Evolutionary conservation across 2,113 vertebrate species (phyloP).

Genomic region (Sterna hirundo): DNA sequence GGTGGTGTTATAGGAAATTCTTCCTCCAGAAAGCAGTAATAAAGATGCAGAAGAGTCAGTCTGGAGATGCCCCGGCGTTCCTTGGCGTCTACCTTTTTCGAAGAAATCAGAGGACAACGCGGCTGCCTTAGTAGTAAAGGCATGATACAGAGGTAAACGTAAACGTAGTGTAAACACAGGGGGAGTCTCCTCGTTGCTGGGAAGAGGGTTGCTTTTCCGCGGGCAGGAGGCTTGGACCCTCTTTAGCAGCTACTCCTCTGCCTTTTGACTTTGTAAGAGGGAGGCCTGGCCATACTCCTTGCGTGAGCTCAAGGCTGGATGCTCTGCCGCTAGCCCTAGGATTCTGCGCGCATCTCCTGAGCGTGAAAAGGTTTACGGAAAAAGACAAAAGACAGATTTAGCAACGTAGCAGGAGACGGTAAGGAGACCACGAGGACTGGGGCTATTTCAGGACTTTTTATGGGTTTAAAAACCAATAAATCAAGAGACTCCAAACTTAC

Average conservation of each 20-base stretch:
- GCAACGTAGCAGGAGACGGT: not conserved
- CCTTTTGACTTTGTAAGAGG: not conserved
- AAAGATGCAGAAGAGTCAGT: not conserved
- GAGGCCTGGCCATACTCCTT: not conserved
- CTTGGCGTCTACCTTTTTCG: not conserved
- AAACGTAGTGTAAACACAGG: not conserved
- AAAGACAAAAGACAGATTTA: not conserved
- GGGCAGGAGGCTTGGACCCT: not conserved
- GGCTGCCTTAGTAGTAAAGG: not conserved
- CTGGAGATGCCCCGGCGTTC: not conserved
- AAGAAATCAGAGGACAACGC: not conserved
- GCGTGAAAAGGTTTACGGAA: too few species aligned
- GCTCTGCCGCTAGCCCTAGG: not conserved
- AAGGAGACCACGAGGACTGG: not conserved
- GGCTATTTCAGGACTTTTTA: not conserved
- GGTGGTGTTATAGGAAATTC: not conserved
- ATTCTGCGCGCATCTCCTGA: not conserved
- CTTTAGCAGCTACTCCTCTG: not conserved
- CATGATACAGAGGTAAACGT: not conserved
- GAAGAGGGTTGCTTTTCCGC: not conserved
- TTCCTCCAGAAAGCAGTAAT: not conserved
- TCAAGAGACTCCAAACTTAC: not conserved
- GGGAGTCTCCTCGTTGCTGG: not conserved
- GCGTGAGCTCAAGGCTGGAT: not conserved
- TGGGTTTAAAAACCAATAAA: not conserved